Percentiles rank a stretch among this genome's conserved stretches.
Conservation (phyloP, 2,113 vertebrate species). For the Calidris pugnax region DNA sequence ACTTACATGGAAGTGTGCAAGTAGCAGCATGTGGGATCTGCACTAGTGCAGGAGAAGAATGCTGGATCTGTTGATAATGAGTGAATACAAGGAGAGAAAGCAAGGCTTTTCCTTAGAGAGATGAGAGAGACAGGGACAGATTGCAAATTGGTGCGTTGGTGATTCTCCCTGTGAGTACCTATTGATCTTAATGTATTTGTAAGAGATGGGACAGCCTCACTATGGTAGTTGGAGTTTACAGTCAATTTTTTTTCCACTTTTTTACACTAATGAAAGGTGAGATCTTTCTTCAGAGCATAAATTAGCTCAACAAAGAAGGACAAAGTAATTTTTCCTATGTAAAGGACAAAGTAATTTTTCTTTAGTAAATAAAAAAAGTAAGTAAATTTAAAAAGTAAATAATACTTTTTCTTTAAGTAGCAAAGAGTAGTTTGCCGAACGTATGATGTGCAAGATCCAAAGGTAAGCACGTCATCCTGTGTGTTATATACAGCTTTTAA, state of each 20-base stretch:
- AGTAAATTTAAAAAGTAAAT: too few relatives aligned
- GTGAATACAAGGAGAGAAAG: not conserved
- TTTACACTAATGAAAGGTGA: not conserved
- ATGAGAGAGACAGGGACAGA: not conserved
- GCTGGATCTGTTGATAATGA: not conserved
- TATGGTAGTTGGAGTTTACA: not conserved
- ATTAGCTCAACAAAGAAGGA: not conserved
- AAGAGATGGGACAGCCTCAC: not conserved
- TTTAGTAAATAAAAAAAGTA: constrained; percentile 65
- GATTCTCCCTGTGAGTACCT: not conserved
- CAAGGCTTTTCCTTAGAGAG: not conserved
- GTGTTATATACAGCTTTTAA: not conserved
- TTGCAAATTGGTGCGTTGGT: not conserved
- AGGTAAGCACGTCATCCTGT: constrained; percentile 69
- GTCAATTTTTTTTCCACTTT: not conserved
- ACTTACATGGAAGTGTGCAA: accelerated
- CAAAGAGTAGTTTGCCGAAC: constrained; percentile 88
- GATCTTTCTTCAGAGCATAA: not conserved
- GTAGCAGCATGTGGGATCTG: not conserved
- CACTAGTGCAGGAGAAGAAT: not conserved
- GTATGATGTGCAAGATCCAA: constrained; percentile 87
- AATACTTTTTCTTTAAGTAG: constrained; percentile 78
- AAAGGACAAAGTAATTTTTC: constrained; percentile 23
- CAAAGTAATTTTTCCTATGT: not conserved
- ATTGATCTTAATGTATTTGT: not conserved